phyloP scores from a whole-genome alignment of 2,888 invertebrate species.

The Pammene fasciana region DNA sequence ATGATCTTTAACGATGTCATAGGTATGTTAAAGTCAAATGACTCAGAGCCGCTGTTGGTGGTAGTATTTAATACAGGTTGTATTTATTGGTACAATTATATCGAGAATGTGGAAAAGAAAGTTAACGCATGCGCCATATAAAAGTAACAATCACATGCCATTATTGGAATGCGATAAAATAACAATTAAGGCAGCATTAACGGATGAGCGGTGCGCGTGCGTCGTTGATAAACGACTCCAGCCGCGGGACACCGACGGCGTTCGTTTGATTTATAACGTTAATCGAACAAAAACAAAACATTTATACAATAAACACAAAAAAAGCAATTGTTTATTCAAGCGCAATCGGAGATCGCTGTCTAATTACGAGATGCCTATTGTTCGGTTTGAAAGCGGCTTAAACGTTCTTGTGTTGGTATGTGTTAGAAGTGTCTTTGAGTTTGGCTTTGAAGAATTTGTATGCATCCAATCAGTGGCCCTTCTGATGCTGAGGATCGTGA shows the following conservation, averaged over 20 bases:
- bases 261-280: constrained; percentile 40
- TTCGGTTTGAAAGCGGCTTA: constrained; percentile 38
- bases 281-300: constrained; percentile 32
- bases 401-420: constrained; percentile 27
- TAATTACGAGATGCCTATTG: constrained; percentile 39
- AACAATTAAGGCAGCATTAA: constrained; percentile 46
- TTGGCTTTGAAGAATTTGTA: background rate
- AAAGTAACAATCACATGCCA: constrained; percentile 22
- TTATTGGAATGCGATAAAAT: constrained; percentile 45
- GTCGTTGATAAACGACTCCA: constrained; percentile 36
- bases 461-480: background rate
- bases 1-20: too few relatives aligned
- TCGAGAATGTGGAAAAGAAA: background rate
- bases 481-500: constrained; percentile 4
- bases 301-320: constrained; percentile 11
- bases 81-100: background rate
- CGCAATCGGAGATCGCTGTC: constrained; percentile 33
- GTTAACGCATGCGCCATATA: background rate
- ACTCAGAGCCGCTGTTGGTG: too few relatives aligned
- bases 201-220: constrained; percentile 39
- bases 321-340: constrained; percentile 37
- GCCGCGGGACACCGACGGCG: constrained; percentile 31
- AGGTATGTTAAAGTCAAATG: too few relatives aligned
- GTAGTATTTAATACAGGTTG: too few relatives aligned
- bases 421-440: background rate